Percentiles rank a stretch among this genome's conserved stretches.
Evolutionary conservation across 2,888 invertebrate genomes (phyloP).

Genomic region (Mesoligia furuncula): DNA sequence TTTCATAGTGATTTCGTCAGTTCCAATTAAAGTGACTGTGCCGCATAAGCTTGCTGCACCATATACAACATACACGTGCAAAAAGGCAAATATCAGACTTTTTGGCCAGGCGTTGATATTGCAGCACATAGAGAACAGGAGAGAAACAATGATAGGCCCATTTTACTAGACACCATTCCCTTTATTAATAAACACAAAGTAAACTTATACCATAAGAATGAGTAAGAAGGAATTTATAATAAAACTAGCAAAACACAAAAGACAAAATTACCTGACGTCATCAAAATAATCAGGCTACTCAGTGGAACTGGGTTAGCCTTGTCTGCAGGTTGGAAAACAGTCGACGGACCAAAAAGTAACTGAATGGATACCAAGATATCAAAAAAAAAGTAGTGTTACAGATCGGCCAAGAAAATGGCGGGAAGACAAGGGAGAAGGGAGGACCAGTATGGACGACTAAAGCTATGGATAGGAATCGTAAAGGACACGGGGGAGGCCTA

Average conservation of each 20-base stretch:
- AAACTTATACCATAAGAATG: not conserved
- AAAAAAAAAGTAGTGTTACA: not conserved
- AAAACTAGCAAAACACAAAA: not conserved
- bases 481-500: not conserved
- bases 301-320: not conserved
- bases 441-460: not conserved
- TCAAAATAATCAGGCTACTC: not conserved
- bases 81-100: not conserved
- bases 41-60: not conserved
- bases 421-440: not conserved
- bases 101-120: not conserved
- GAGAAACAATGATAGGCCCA: not conserved
- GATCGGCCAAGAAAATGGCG: not conserved
- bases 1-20: not conserved
- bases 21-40: not conserved
- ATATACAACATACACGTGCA: not conserved
- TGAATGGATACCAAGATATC: not conserved
- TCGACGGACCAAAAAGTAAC: not conserved
- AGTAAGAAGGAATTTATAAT: not conserved
- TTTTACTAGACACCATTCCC: not conserved
- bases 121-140: not conserved
- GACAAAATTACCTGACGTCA: not conserved
- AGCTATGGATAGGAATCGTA: not conserved
- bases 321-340: not conserved
- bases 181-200: not conserved